Evolutionary conservation across 2,888 invertebrate species (phyloP).

Genomic region (Stenoptilia bipunctidactyla): DNA sequence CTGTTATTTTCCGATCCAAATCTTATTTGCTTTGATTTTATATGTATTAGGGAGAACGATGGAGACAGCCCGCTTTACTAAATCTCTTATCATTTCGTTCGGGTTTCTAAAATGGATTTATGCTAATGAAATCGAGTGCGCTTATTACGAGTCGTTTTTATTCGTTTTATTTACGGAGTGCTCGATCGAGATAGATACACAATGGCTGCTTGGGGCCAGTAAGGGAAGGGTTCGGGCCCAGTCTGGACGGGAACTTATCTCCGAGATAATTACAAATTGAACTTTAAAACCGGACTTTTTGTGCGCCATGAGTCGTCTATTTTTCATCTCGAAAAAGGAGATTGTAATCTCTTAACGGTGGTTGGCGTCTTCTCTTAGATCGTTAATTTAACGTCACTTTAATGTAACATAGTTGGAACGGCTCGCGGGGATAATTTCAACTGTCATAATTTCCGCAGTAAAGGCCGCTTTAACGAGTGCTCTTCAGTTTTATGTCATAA

Average conservation of each 20-base stretch:
- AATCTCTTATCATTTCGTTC: neutral
- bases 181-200: no score
- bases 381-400: neutral
- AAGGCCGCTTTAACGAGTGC: no score
- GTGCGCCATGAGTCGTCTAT: neutral
- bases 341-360: neutral
- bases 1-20: conserved; percentile 1
- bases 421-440: neutral
- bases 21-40: neutral
- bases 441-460: neutral
- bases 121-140: neutral
- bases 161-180: no score
- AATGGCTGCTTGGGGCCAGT: no score
- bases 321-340: neutral
- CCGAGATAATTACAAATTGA: neutral
- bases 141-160: no score
- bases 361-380: neutral
- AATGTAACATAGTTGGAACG: neutral
- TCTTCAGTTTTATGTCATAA: no score
- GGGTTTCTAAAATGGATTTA: neutral
- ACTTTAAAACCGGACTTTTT: neutral
- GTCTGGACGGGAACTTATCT: neutral
- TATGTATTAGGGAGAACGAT: neutral
- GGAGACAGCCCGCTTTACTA: neutral
- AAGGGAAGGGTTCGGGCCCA: neutral